phyloP scores from a whole-genome alignment of 2,888 invertebrate genomes.

The Suillia variegata region DNA sequence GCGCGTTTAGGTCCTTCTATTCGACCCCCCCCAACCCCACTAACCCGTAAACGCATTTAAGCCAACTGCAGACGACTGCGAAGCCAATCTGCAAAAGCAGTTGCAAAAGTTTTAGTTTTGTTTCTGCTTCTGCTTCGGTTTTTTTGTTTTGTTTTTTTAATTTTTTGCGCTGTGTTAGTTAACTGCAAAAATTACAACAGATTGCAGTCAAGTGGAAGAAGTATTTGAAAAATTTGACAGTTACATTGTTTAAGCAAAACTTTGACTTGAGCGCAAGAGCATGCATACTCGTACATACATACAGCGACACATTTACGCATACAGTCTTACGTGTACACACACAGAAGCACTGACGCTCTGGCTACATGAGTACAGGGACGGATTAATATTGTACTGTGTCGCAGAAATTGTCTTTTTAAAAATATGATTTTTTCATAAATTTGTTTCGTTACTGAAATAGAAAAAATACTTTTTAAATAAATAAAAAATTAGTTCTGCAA shows the following conservation, averaged over 20 bases:
- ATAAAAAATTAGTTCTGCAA: too few species aligned
- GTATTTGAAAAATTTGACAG: background rate
- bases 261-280: background rate
- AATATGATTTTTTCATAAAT: too few species aligned
- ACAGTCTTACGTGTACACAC: too few species aligned
- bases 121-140: too few species aligned
- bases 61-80: background rate
- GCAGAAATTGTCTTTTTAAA: too few species aligned
- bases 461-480: too few species aligned
- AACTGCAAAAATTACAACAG: background rate
- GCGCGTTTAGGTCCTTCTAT: background rate
- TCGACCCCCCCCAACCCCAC: background rate
- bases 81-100: background rate
- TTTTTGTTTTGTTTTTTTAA: background rate
- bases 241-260: conserved; percentile 1
- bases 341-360: too few species aligned
- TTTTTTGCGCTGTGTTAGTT: background rate
- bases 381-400: too few species aligned
- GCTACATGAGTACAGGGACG: too few species aligned
- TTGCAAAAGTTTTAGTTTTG: background rate
- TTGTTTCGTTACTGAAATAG: too few species aligned
- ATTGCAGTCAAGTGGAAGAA: background rate
- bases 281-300: background rate
- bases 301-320: background rate
- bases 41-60: too few species aligned